Conservation (phyloP, 2,797 vertebrate genomes). For the Myiotriccus ornatus region DNA sequence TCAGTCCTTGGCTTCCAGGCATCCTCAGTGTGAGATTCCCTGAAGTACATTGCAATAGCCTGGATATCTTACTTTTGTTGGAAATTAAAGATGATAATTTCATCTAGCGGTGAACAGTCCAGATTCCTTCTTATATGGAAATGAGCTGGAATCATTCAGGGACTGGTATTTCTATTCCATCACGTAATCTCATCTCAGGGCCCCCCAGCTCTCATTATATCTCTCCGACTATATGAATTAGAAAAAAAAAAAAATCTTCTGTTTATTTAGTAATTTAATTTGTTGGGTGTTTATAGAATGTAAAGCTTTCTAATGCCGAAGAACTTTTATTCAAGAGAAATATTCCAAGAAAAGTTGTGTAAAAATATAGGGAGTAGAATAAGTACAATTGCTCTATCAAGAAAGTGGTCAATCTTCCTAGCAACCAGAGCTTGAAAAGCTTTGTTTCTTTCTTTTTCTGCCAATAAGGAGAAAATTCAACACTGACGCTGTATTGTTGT, state of each 20-base stretch:
- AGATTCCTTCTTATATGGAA: background rate
- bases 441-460: background rate
- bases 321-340: background rate
- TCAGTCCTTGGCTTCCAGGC: background rate
- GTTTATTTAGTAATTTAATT: background rate
- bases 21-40: background rate
- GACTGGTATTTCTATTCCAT: background rate
- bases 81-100: background rate
- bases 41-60: background rate
- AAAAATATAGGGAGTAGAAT: background rate
- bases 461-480: background rate
- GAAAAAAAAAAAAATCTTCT: rapidly evolving
- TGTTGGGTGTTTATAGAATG: background rate
- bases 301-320: background rate
- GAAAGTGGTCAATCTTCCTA: background rate
- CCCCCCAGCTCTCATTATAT: background rate
- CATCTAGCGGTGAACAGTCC: background rate
- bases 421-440: background rate
- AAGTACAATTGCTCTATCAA: background rate
- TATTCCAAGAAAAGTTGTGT: background rate
- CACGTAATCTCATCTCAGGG: rapidly evolving
- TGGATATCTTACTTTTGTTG: background rate
- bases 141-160: background rate
- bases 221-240: background rate
- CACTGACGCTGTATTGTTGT: background rate